Conservation (phyloP, 2,113 vertebrate genomes). For the Tangachromis dhanisi region DNA sequence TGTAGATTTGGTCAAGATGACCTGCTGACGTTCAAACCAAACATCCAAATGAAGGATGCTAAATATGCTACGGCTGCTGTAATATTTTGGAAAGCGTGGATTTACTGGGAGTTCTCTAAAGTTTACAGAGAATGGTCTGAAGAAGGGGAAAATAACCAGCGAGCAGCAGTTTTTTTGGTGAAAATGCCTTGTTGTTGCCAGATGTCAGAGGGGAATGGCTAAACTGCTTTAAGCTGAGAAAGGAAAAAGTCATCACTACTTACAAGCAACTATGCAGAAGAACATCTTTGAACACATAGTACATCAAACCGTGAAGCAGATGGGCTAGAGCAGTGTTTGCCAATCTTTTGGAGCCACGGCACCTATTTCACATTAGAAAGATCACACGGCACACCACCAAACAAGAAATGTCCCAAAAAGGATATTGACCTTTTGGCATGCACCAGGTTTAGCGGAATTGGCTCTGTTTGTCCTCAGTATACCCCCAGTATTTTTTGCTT, state of each 20-base stretch:
- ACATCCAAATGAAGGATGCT: not conserved
- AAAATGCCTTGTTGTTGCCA: not conserved
- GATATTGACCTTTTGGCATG: not conserved
- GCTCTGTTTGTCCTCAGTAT: not conserved
- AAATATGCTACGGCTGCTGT: not conserved
- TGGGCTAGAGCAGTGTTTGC: not conserved
- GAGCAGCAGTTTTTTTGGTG: not conserved
- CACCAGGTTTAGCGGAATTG: fast-evolving
- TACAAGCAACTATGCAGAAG: not conserved
- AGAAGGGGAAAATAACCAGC: not conserved
- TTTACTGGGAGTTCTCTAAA: fast-evolving
- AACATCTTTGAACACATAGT: not conserved
- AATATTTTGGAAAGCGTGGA: not conserved
- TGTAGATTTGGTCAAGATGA: not conserved
- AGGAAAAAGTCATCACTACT: not conserved
- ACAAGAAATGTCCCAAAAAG: not conserved
- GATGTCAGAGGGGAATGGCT: not conserved
- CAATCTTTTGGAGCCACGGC: not conserved
- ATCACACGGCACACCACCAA: not conserved
- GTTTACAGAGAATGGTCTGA: not conserved
- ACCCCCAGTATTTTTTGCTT: not conserved
- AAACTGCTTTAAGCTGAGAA: not conserved
- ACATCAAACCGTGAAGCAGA: not conserved
- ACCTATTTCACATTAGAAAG: not conserved
- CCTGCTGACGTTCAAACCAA: not conserved